phyloP scores from a whole-genome alignment of 92 coral and sea anemone genomes.

The Scolanthus callimorphus region DNA sequence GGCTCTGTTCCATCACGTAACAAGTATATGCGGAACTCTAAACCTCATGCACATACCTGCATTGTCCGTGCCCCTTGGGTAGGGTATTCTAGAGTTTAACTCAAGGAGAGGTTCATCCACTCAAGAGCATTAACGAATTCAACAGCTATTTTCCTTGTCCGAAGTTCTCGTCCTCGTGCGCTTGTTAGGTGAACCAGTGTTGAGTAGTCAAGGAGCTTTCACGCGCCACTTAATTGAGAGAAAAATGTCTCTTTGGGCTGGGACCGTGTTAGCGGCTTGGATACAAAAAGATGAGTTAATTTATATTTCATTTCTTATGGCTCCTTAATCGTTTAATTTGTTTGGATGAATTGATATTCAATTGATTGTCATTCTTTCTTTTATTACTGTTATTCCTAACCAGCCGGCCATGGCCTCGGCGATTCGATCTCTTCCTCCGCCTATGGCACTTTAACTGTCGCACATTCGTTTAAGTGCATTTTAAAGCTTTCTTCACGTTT shows the following conservation, averaged over 20 bases:
- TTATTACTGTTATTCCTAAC: slow-evolving; percentile 5
- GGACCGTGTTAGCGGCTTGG: slow-evolving; percentile 42
- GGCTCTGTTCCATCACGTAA: not conserved
- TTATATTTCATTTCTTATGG: slow-evolving; percentile 56
- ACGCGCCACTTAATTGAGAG: slow-evolving; percentile 50
- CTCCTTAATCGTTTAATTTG: slow-evolving; percentile 56
- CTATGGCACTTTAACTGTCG: not conserved
- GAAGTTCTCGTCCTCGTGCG: too few relatives aligned
- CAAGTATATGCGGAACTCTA: too few relatives aligned
- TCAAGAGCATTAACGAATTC: not conserved
- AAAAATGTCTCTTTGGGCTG: slow-evolving; percentile 40
- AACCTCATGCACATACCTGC: too few relatives aligned
- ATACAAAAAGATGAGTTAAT: slow-evolving; percentile 45
- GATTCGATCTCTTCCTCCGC: slow-evolving; percentile 11
- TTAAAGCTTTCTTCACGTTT: too few relatives aligned
- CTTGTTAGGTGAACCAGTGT: too few relatives aligned
- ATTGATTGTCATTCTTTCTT: slow-evolving; percentile 23
- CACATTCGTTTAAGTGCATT: slow-evolving; percentile 1
- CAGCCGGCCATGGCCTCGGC: slow-evolving; percentile 18
- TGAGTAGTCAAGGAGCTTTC: slow-evolving; percentile 2
- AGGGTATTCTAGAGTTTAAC: too few relatives aligned
- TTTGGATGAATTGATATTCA: slow-evolving; percentile 35
- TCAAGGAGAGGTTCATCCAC: too few relatives aligned
- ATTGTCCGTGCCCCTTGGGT: too few relatives aligned
- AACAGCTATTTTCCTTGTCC: not conserved